Evolutionary conservation across 1,140 invertebrate species (phyloP), one percentile per base, ranked within the genome.

Genomic region (Drosophila ogumai): DNA sequence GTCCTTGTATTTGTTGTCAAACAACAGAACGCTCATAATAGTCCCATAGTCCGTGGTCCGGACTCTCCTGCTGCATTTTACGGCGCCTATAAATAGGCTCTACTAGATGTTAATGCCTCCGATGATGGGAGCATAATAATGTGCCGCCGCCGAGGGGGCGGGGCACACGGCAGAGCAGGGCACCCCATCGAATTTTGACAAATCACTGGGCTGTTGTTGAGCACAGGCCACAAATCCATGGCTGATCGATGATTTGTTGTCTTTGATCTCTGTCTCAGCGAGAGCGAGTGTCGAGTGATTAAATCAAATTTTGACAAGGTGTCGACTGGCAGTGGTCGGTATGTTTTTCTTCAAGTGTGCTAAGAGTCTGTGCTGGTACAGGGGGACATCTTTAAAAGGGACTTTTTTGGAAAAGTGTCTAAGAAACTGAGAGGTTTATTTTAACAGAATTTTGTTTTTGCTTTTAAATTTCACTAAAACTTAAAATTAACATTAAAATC

Each of bases 251-350:
- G 84, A 77, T 88, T 88, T 88, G 84, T 88, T 88, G 66, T 81
- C 74, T 88, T 78, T 81, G 78, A 86, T 86, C 82, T 84, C 66
- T 64, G 60, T 38, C 31, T 25, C 5, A 13, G 13, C 9, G 52
- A 55, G 22, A 34, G 36, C 76, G 63, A 59, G 74, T 65, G 75
- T 49, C 25, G 79, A 82, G 66, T 68, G 80, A 73, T 75, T 69
- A 82, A 84, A 88, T 87, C 82, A 88, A 80, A 88, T 63, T 88
- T 88, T 84, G 82, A 87, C 82, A 87, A 84, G 80, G 71, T 87
- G 82, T 61, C 82, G 82, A 87, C 38, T 73, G 49, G 15, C 41
- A 41, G 19, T 12, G 52, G 3, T 36, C 3, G 12, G 34, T 31
- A 28, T 32, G 31, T n/a, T 54, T 66, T 66, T 44, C 38, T n/a